A percentile compares a stretch with the other conserved stretches of the same genome.
These are phyloP conservation scores for Centropyge bicolor DNA, from an alignment of 2,797 vertebrate genomes.

Conservation along the genomic window DNA sequence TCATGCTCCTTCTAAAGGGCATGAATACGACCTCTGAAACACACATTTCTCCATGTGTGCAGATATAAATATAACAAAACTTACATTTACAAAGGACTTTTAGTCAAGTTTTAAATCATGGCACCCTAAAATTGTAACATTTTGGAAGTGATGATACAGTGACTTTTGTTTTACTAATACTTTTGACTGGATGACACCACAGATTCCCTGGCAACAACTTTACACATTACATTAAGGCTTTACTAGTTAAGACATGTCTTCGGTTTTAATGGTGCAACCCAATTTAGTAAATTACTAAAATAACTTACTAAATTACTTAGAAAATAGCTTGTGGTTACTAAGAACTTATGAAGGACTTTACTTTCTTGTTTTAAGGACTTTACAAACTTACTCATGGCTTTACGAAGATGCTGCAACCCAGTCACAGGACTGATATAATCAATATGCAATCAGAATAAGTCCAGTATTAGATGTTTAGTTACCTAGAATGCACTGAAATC, in stretches of 20 bases:
- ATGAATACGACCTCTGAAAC: too few species aligned
- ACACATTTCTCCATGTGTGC: too few species aligned
- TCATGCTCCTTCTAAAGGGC: too few species aligned
- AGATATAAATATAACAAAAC: too few species aligned
- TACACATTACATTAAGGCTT: neutral
- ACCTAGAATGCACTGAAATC: slow-evolving; percentile 2
- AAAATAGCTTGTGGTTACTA: neutral
- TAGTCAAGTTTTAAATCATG: too few species aligned
- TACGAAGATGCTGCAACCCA: neutral
- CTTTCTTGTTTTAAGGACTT: neutral
- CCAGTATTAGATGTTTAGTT: neutral
- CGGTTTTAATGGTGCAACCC: neutral
- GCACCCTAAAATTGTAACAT: too few species aligned
- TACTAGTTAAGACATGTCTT: neutral
- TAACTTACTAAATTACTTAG: too few species aligned
- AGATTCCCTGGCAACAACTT: neutral
- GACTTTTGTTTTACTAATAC: neutral
- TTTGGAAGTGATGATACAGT: too few species aligned
- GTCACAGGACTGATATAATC: neutral
- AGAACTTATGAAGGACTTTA: neutral
- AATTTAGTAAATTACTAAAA: too few species aligned
- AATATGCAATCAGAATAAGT: neutral
- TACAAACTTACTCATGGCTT: neutral
- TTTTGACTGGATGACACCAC: neutral
- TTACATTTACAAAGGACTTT: too few species aligned